A percentile compares a stretch with the other conserved stretches of the same genome.
Conservation (phyloP, 2,888 invertebrate species). For the Pantelozetes paolii region DNA sequence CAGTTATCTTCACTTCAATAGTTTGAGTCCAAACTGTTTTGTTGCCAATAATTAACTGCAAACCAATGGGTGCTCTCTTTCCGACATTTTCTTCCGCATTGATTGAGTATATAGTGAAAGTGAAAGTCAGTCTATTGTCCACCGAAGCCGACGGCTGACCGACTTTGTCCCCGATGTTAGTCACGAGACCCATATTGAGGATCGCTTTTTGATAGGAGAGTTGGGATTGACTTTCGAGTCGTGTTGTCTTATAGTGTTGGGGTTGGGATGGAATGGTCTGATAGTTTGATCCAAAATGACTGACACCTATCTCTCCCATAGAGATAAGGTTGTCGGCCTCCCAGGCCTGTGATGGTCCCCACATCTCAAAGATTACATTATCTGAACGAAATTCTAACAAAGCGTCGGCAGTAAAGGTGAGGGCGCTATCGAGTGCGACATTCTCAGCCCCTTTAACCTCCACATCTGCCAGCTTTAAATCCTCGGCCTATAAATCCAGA, state of each 20-base stretch:
- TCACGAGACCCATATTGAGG: conserved; percentile 46
- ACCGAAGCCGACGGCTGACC: conserved; percentile 38
- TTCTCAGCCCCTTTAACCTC: conserved; percentile 43
- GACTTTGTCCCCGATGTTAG: conserved; percentile 46
- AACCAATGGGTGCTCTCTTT: conserved; percentile 43
- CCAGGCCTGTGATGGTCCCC: conserved; percentile 39
- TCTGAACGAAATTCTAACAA: conserved; percentile 46
- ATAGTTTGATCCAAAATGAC: conserved; percentile 46
- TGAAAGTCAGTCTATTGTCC: conserved; percentile 44
- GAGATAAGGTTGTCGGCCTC: conserved; percentile 44
- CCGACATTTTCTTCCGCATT: conserved; percentile 45
- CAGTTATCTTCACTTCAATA: conserved; percentile 41
- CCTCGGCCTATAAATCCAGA: conserved; percentile 37
- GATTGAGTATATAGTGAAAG: conserved; percentile 46
- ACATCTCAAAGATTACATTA: conserved; percentile 44
- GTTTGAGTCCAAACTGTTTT: conserved; percentile 41
- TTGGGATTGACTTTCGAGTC: conserved; percentile 43
- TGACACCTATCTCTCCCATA: conserved; percentile 47
- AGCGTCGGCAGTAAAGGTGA: conserved; percentile 44
- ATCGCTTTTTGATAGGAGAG: conserved; percentile 44
- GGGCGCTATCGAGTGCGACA: conserved; percentile 46
- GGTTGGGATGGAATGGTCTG: conserved; percentile 46
- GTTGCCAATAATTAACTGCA: conserved; percentile 43
- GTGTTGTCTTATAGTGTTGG: conserved; percentile 46
- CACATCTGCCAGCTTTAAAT: conserved; percentile 34